Base-by-base conservation (phyloP, 2,113 vertebrate species). In the Manacus vitellinus region DNA sequence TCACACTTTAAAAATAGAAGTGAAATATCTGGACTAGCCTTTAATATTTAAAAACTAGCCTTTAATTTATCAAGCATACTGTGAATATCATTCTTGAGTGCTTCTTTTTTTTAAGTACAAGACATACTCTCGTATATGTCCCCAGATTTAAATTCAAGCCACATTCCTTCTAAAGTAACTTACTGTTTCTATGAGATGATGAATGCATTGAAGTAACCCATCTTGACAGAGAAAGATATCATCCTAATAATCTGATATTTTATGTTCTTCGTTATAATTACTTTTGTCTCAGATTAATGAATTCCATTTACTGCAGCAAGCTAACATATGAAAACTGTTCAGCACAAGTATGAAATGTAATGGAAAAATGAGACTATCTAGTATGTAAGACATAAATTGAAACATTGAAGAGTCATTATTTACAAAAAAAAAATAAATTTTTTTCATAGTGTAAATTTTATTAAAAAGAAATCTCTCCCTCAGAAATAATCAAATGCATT, bases 261-360 rank as follows among this genome's bases (percentile, higher is more conserved):
- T 94, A 92, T 93, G 89, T 94, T 95, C 94, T 93, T 95, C 67
- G 81, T 94, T 96, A 94, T 97, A 97, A 97, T 97, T 95, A 97
- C 85, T 96, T 97, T 88, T 95, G 46, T 82, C 39, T 95, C 74
- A 96, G 78, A 95, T 95, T 97, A 97, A 96, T 95, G 94, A 95
- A 95, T 95, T 97, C 39, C 76, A 95, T 94, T 97, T 98, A 90
- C 88, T 92, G 93, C 84, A 95, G 85, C 67, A 97, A 94, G 58
- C 72, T 54, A 96, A 63, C 30, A 94, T 97, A 89, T 94, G 68
- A 97, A 96, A 95, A 70, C 9, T 31, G 31, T 96, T 95, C 72
- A 94, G 41, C 17, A 66, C 33, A 68, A 71, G 33, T 89, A 74
- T 88, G 66, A 96, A 96, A 82, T 92, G 79, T 66, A 86, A 94